These are phyloP conservation scores for Girardia tigrina DNA, from an alignment of 2,888 invertebrate genomes.

Conservation along the genomic window DNA sequence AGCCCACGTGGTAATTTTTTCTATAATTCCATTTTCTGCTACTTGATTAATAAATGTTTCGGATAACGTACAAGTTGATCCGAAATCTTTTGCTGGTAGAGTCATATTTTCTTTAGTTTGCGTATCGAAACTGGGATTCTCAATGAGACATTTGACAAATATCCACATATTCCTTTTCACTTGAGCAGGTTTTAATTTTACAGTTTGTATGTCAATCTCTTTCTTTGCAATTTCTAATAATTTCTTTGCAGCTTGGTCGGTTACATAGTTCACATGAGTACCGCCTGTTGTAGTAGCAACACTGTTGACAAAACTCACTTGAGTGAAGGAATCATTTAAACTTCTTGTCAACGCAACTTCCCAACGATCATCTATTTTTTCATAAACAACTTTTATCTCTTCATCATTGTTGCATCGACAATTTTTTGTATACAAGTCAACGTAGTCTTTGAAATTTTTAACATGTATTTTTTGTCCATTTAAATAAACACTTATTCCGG, in stretches of 20 bases:
- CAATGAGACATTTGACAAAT: constrained; percentile 87
- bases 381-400: constrained; percentile 72
- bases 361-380: constrained; percentile 64
- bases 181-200: constrained; percentile 74
- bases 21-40: constrained; percentile 71
- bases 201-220: constrained; percentile 68
- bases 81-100: constrained; percentile 79
- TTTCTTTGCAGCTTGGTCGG: constrained; percentile 74
- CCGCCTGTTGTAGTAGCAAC: constrained; percentile 97
- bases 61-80: constrained; percentile 71
- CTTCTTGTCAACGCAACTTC: constrained; percentile 69
- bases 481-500: constrained; percentile 72
- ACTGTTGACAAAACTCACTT: constrained; percentile 95
- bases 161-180: constrained; percentile 91
- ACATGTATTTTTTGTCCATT: constrained; percentile 73
- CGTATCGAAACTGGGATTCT: constrained; percentile 97
- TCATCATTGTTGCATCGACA: constrained; percentile 64
- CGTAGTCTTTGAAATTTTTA: constrained; percentile 83
- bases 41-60: constrained; percentile 67
- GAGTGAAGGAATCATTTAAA: constrained; percentile 55
- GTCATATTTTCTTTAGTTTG: constrained; percentile 99
- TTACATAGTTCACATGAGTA: constrained; percentile 82
- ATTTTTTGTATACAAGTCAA: constrained; percentile 72
- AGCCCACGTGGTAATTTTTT: constrained; percentile 80
- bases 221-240: constrained; percentile 69